Evolutionary conservation across 2,113 vertebrate species (phyloP).

Genomic region (Malurus elegans): DNA sequence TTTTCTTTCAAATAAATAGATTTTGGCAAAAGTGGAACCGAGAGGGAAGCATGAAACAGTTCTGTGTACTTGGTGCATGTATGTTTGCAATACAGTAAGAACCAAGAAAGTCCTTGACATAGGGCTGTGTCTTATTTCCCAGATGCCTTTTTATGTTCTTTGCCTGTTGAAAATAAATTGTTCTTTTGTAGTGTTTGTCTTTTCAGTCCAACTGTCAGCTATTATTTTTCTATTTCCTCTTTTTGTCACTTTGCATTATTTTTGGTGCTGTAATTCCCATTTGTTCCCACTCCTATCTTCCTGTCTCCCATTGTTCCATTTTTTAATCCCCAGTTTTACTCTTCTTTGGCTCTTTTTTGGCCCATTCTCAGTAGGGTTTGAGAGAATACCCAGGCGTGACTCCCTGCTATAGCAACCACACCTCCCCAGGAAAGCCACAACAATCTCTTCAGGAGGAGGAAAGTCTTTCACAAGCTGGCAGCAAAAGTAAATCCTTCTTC

Average conservation of each 20-base stretch:
- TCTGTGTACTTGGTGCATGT: not conserved
- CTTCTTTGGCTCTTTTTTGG: constrained; percentile 78
- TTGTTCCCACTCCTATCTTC: constrained; percentile 91
- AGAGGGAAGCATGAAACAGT: not conserved
- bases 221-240: constrained; percentile 94
- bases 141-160: constrained; percentile 50
- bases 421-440: constrained; percentile 89
- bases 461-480: constrained; percentile 89
- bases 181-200: constrained; percentile 78
- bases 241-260: constrained; percentile 93
- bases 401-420: constrained; percentile 93
- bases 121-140: constrained; percentile 23
- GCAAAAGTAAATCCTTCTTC: constrained; percentile 93
- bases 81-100: not conserved
- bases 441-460: constrained; percentile 86
- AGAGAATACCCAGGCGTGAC: constrained; percentile 88
- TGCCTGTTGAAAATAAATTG: constrained; percentile 85
- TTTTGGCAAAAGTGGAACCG: not conserved
- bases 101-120: not conserved
- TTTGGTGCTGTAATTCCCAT: constrained; percentile 93
- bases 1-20: not conserved
- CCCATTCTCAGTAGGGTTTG: constrained; percentile 82
- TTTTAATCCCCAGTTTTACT: constrained; percentile 89
- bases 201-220: constrained; percentile 82
- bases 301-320: constrained; percentile 86